Conservation (phyloP, 1,140 invertebrate genomes). For the Lepidostoma basale region DNA sequence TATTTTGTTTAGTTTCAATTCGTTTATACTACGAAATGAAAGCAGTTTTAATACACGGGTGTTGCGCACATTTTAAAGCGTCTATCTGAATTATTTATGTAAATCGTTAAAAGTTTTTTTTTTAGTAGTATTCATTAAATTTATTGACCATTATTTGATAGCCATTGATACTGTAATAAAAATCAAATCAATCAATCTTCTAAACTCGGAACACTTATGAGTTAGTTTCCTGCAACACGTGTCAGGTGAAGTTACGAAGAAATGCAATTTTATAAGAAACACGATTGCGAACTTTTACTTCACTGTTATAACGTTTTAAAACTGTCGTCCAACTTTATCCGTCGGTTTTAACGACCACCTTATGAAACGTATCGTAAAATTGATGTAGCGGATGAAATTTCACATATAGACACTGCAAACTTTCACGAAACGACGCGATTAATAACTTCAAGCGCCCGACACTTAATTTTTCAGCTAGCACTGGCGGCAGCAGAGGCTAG, state of each 20-base stretch:
- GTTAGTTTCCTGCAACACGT: no score
- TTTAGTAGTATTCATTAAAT: no score
- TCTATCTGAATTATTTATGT: no score
- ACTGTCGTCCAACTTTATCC: background rate
- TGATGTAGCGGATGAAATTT: background rate
- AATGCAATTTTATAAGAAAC: background rate
- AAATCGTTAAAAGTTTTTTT: no score
- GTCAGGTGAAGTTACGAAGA: no score
- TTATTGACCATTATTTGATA: no score
- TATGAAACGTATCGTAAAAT: background rate
- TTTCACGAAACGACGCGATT: background rate
- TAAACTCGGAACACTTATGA: no score
- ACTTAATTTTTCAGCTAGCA: background rate
- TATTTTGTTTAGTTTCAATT: no score
- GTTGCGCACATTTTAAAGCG: no score
- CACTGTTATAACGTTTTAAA: constrained; percentile 10
- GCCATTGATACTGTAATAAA: no score
- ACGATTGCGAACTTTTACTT: background rate
- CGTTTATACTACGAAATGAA: background rate
- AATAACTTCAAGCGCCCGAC: background rate
- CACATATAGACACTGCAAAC: background rate
- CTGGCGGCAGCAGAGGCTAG: background rate
- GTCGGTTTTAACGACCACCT: background rate
- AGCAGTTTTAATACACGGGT: background rate
- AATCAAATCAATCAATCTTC: no score